Base-by-base conservation (phyloP, 2,888 invertebrate genomes). In the Agrotis segetum region DNA sequence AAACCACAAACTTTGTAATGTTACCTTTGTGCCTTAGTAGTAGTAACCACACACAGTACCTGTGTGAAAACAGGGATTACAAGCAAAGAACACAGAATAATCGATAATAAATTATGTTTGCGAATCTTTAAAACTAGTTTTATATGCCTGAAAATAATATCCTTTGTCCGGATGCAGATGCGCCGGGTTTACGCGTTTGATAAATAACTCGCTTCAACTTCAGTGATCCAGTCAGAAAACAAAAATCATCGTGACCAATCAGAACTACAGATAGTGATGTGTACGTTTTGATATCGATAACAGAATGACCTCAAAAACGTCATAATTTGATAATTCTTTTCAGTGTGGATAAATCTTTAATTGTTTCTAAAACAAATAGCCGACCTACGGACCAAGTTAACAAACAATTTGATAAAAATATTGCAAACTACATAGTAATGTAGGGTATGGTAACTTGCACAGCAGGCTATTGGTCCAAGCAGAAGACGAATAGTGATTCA, bases 221-320 rank as follows among this genome's bases (percentile, higher is more conserved):
- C n/a, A n/a, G n/a, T n/a, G n/a, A n/a, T n/a, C 2, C 24, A 24
- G 24, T 0, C 17, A 34, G 46, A 60, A 46, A 69, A 69, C 68
- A 49, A 49, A n/a, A 21, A 58, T 52, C 56, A 61, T 52, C 50
- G 67, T 74, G 68, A 68, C 75, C 56, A 66, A 73, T 59, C 52
- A 59, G 24, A 40, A 72, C 24, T 17, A 47, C 14, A 13, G 19
- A n/a, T 47, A 73, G 66, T 52, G 72, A 52, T 52, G 73, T 2
- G 34, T 52, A 24, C 29, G 46, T 64, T 13, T n/a, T 29, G 14
- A n/a, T 70, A 70, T 76, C 16, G 21, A 7, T 21, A 64, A 70
- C 76, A 77, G 16, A 13, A 3, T 64, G 60, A 64, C 60, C 63
- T 50, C 11, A 47, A 60, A 68, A 46, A 60, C 21, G 19, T 60